These are phyloP conservation scores for Microctenopoma steveboyesi DNA, from an alignment of 2,797 vertebrate species.

Conservation along the genomic window DNA sequence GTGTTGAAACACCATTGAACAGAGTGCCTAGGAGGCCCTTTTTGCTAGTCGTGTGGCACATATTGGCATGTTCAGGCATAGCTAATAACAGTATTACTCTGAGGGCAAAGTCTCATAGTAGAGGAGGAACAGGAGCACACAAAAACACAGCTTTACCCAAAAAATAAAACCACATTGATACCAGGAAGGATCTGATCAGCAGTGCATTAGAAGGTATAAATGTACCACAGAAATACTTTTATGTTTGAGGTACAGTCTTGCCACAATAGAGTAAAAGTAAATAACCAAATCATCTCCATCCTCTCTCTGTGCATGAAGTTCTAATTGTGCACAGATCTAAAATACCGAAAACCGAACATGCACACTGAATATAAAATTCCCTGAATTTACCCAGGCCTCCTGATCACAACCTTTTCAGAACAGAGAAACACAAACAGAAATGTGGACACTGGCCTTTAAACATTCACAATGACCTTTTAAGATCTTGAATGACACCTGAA, in stretches of 20 bases:
- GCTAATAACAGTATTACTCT: conserved; percentile 58
- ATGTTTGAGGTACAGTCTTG: conserved; percentile 1
- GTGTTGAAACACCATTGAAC: conserved; percentile 45
- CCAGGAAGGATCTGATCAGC: conserved; percentile 17
- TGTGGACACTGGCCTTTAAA: too few species aligned
- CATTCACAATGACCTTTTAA: too few species aligned
- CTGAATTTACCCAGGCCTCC: neutral
- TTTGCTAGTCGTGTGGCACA: conserved; percentile 44
- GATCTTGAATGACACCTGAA: neutral
- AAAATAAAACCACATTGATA: conserved; percentile 16
- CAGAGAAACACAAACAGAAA: too few species aligned
- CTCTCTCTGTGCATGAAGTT: neutral
- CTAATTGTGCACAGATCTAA: conserved; percentile 10
- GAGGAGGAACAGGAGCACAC: conserved; percentile 27
- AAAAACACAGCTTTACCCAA: conserved; percentile 37
- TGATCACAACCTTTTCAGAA: neutral
- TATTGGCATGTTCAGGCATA: conserved; percentile 61
- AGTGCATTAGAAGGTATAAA: conserved; percentile 4
- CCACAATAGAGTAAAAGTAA: conserved; percentile 17
- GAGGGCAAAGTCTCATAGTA: conserved; percentile 40
- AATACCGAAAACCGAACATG: neutral
- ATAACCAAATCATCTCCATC: conserved; percentile 3
- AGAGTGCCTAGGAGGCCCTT: conserved; percentile 21
- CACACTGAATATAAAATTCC: neutral
- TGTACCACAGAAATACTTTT: conserved; percentile 19